A percentile compares a stretch with the other conserved stretches of the same genome.
These are phyloP conservation scores for Megalopta genalis DNA, from an alignment of 1,140 invertebrate genomes.

Conservation along the genomic window DNA sequence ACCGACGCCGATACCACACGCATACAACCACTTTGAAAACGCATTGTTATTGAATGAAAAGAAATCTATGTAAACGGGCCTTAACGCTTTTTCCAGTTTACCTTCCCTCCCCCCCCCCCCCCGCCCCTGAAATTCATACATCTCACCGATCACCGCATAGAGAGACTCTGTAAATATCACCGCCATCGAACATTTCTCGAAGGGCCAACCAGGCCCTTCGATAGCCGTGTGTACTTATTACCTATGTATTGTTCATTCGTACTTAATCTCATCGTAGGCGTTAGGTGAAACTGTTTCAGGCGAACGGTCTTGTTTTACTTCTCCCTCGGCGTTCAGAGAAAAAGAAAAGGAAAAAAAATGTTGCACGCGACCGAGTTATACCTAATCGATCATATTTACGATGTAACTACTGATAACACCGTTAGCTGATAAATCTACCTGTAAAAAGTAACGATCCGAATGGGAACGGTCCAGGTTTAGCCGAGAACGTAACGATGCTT, in stretches of 20 bases:
- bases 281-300: background rate
- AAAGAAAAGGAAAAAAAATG: constrained; percentile 3
- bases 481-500: background rate
- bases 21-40: background rate
- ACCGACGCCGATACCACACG: background rate
- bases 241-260: constrained; percentile 16
- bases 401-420: constrained; percentile 41
- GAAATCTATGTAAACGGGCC: constrained; percentile 30
- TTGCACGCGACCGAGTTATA: constrained; percentile 45
- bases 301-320: background rate
- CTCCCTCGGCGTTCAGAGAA: background rate
- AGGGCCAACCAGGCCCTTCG: background rate
- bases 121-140: background rate
- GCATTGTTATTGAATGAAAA: background rate
- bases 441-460: background rate
- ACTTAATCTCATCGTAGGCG: constrained; percentile 14
- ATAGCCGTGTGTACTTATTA: constrained; percentile 1
- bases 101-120: background rate
- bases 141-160: constrained; percentile 14
- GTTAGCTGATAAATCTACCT: constrained; percentile 35
- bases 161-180: constrained; percentile 38
- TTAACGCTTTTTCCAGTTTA: constrained; percentile 31
- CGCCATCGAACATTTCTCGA: constrained; percentile 1
- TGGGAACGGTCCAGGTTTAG: constrained; percentile 15
- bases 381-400: constrained; percentile 35